Evolutionary conservation across 2,113 vertebrate genomes (phyloP).

Genomic region (Caloenas nicobarica): DNA sequence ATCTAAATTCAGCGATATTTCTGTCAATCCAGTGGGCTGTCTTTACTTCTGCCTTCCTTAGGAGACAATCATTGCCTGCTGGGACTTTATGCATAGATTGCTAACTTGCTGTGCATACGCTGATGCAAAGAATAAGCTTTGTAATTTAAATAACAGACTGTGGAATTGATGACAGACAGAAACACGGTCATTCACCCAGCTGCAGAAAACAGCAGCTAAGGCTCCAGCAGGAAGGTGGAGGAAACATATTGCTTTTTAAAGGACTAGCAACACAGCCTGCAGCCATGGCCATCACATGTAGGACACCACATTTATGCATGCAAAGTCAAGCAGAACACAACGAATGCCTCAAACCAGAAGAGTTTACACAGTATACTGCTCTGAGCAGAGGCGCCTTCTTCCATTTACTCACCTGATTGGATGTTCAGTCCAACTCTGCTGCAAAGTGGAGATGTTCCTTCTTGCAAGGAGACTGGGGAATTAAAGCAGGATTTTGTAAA

Average conservation of each 20-base stretch:
- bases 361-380: neutral
- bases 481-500: neutral
- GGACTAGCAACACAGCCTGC: neutral
- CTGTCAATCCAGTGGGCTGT: slow-evolving; percentile 30
- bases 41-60: slow-evolving; percentile 44
- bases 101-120: slow-evolving; percentile 47
- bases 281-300: neutral
- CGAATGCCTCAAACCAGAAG: neutral
- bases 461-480: neutral
- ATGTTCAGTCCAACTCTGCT: neutral
- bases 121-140: slow-evolving; percentile 46
- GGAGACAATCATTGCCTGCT: slow-evolving; percentile 62
- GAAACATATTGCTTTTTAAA: neutral
- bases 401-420: neutral
- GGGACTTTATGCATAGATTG: slow-evolving; percentile 66
- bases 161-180: slow-evolving; percentile 36
- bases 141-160: slow-evolving; percentile 64
- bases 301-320: neutral
- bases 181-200: neutral
- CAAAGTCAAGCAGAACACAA: neutral
- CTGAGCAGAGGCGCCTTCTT: neutral
- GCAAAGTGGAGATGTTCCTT: neutral
- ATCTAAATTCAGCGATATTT: neutral
- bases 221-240: neutral
- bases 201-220: neutral